phyloP scores from a whole-genome alignment of 2,113 vertebrate genomes.

The Gnathonemus longibarbis region DNA sequence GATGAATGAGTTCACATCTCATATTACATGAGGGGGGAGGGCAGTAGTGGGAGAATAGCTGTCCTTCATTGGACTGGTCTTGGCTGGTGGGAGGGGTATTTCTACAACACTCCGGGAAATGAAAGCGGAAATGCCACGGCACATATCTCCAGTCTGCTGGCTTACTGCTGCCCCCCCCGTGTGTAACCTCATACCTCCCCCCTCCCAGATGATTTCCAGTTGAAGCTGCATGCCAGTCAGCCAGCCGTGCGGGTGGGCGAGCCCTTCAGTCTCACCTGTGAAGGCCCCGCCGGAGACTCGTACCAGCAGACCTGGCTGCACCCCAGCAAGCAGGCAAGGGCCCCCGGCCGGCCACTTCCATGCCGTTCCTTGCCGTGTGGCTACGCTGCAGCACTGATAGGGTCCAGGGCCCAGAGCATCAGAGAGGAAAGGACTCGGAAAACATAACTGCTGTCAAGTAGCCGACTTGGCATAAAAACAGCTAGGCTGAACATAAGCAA shows the following conservation, averaged over 20 bases:
- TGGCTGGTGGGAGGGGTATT: neutral
- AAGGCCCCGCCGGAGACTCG: constrained; percentile 63
- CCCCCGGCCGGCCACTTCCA: neutral
- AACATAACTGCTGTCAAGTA: neutral
- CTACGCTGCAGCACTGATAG: constrained; percentile 25
- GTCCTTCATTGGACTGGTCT: neutral
- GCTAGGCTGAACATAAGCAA: neutral
- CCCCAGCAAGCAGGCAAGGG: constrained; percentile 71
- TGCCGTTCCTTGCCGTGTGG: neutral
- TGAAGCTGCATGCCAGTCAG: constrained; percentile 72
- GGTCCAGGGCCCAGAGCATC: constrained; percentile 25
- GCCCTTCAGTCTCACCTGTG: constrained; percentile 73
- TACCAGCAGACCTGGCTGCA: constrained; percentile 85
- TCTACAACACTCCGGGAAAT: neutral
- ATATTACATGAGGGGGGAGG: constrained; percentile 1
- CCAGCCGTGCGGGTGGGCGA: constrained; percentile 75
- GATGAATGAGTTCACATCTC: constrained; percentile 15
- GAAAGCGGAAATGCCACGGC: neutral
- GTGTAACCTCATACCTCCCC: neutral
- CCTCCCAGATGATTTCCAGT: constrained; percentile 58
- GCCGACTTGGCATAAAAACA: neutral
- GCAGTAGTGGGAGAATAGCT: neutral
- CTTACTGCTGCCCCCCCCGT: neutral
- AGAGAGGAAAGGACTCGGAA: neutral
- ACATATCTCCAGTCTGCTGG: neutral